Percentiles rank a stretch among this genome's conserved stretches.
These are phyloP conservation scores for Philereme vetulata DNA, from an alignment of 2,888 invertebrate species.

Conservation along the genomic window DNA sequence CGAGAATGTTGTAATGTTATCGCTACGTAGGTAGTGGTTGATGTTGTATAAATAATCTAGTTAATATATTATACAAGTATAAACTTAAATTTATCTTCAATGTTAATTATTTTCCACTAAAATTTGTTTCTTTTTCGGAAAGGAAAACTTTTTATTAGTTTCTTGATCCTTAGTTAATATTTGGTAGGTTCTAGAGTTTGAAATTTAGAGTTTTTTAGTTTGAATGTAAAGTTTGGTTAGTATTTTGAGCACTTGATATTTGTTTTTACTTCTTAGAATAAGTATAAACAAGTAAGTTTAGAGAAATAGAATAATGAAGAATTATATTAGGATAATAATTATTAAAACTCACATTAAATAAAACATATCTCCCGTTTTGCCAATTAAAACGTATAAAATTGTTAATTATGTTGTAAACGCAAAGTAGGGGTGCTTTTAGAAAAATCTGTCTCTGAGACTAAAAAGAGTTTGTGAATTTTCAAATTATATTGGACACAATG, in stretches of 20 bases:
- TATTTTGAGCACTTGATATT: too few species aligned
- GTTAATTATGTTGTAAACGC: slow-evolving; percentile 54
- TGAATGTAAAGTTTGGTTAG: background rate
- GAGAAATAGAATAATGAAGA: background rate
- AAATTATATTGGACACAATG: slow-evolving; percentile 7
- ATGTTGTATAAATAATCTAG: slow-evolving; percentile 1
- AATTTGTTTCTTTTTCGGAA: background rate
- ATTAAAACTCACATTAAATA: slow-evolving; percentile 41
- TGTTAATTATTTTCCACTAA: background rate
- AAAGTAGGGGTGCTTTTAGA: slow-evolving; percentile 48
- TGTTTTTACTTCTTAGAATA: too few species aligned
- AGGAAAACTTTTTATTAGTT: background rate
- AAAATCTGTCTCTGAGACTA: slow-evolving; percentile 39
- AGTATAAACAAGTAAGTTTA: background rate
- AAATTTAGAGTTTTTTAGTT: background rate
- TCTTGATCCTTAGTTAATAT: background rate
- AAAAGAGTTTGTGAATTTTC: slow-evolving; percentile 2
- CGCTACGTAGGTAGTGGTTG: slow-evolving; percentile 15
- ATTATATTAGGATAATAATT: slow-evolving; percentile 9
- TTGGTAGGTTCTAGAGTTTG: too few species aligned
- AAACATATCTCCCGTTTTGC: slow-evolving; percentile 81
- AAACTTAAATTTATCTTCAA: too few species aligned
- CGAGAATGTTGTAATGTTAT: slow-evolving; percentile 4
- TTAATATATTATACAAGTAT: too few species aligned
- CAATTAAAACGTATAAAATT: slow-evolving; percentile 70